Evolutionary conservation across 1,140 invertebrate species (phyloP), one percentile per base, ranked within the genome.

Genomic region (Mercenaria mercenaria): DNA sequence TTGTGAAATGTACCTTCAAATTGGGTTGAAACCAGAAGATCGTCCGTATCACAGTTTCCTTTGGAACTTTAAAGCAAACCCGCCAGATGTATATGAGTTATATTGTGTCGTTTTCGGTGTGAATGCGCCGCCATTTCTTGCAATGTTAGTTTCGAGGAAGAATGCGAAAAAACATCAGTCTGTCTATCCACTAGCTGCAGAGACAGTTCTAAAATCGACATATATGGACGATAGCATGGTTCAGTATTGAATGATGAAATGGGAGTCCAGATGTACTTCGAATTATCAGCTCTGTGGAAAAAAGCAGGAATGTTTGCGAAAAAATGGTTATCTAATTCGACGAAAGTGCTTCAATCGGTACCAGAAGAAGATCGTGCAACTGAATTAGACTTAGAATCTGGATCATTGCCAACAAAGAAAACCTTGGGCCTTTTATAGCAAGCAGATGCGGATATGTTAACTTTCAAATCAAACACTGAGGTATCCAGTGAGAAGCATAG

Each of bases 1-100:
- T 13, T 1, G 52, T 6, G 83, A 91, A 72, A 91, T 91, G 91
- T 91, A 85, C 80, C 29, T 90, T 15, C 85, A 74, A 76, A 50
- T 89, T 18, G 41, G 59, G 41, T 4, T 91, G 0, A 84, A 50
- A 37, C 32, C 32, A 3, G 52, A 72, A 23, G 85, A 91, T 76
- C 32, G 59, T 43, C 43, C 29, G 10, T 91, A 47, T 50, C 76
- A 88, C 67, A 67, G 85, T 43, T 91, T 91, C 47, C 56, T 82
- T 8, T 88, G 84, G 67, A 23, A 67, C 13, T 15, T 18, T n/a
- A 50, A 59, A 37, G 50, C 20, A 50, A 29, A 74, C 34, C 64
- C 1, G 47, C 84, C 84, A 76, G 77, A 88, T 61, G 41, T 76
- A 0, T 91, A 91, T 52, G 4, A 91, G 69, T 91, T 80, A 20